Conservation (phyloP, 2,888 invertebrate species). For the Synergus umbraculus region DNA sequence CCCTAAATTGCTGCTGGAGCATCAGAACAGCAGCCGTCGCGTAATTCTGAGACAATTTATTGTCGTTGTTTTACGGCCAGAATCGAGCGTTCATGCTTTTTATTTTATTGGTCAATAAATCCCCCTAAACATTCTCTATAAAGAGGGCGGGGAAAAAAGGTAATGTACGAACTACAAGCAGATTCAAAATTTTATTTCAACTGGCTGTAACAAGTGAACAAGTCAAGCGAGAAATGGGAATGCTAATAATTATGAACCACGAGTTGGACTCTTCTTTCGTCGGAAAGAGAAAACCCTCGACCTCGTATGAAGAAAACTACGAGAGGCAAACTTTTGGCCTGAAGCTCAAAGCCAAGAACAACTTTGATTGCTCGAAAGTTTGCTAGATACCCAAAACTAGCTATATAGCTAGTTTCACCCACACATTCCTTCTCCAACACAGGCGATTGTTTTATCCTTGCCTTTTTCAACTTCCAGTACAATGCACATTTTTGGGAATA, state of each 20-base stretch:
- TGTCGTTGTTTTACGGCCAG: not conserved
- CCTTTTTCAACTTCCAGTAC: not conserved
- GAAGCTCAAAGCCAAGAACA: slow-evolving; percentile 24
- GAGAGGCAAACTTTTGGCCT: slow-evolving; percentile 30
- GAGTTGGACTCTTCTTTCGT: not conserved
- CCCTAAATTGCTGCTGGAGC: not conserved
- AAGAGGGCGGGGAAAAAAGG: not conserved
- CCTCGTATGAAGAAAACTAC: slow-evolving; percentile 28
- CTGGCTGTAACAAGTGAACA: not conserved
- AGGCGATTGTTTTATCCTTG: not conserved
- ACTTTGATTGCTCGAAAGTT: slow-evolving; percentile 37
- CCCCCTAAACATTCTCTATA: not conserved
- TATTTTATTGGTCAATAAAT: slow-evolving; percentile 37
- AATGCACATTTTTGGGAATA: not conserved
- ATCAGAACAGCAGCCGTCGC: not conserved
- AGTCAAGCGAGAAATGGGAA: not conserved
- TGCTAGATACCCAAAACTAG: slow-evolving; percentile 2
- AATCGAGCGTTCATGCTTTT: slow-evolving; percentile 19
- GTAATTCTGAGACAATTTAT: slow-evolving; percentile 20
- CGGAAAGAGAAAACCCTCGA: slow-evolving; percentile 16
- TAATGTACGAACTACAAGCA: not conserved
- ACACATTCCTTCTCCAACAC: not conserved
- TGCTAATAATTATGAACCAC: not conserved
- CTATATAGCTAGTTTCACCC: not conserved
- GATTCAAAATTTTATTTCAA: not conserved